Base-by-base conservation (phyloP, 2,797 vertebrate species). In the Myoxocephalus aenaeus region DNA sequence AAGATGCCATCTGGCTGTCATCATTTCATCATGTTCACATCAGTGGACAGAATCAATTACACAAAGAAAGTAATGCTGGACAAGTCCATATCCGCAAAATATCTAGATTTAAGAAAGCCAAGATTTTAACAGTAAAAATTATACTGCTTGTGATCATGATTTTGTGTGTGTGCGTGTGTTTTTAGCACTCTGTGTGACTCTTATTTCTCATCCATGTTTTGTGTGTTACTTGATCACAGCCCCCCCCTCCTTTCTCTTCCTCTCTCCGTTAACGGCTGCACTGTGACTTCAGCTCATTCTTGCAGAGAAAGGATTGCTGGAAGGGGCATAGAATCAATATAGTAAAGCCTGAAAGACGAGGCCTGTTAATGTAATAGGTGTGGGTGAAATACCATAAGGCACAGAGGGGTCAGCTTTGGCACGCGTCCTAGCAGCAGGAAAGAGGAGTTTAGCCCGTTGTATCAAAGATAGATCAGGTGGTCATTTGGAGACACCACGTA, bases 301-400 rank as follows among this genome's bases (percentile, higher is more conserved):
- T 79, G 87, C 76, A 86, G 85, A 76, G 83, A 91, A 91, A 86
- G 80, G 81, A 88, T 92, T 90, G 88, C 86, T 89, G 83, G 78
- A 91, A 87, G 79, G 86, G 73, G 82, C 70, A 76, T 81, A 66
- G 84, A 93, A 93, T 93, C 93, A 93, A 93, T 92, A 89, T 70
- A 71, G 71, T 75, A 71, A 89, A 90, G 83, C 80, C 81, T 87
- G 76, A 85, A 87, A 92, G 83, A 91, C 82, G 79, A 86, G 76
- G 83, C 62, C 71, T 67, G 86, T 89, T 91, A 91, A 93, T 92
- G 92, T 90, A 89, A 92, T 89, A 87, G 79, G 73, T 90, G 88
- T 79, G 81, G 87, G 87, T 84, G 89, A 90, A 92, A 86, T 89
- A 88, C 80, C 80, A 86, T 79, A 64, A 85, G 80, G 85, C 77